Evolutionary conservation across 2,888 invertebrate species (phyloP).

Genomic region (Catocala nupta): DNA sequence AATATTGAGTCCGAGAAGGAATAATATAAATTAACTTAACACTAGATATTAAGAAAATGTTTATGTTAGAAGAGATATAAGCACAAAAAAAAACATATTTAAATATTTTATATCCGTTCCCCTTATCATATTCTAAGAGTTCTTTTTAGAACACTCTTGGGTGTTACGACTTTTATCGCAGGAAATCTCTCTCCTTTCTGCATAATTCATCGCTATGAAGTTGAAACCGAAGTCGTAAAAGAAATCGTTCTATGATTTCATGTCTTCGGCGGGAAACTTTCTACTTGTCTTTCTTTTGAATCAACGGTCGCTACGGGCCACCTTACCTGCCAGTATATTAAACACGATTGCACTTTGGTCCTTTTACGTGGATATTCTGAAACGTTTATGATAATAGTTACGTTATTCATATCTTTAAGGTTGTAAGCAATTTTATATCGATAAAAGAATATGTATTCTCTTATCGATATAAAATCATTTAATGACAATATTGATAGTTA

Average conservation of each 20-base stretch:
- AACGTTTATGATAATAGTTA: slow-evolving; percentile 27
- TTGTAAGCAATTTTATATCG: background rate
- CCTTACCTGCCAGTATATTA: slow-evolving; percentile 60
- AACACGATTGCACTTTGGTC: slow-evolving; percentile 56
- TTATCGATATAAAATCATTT: too few relatives aligned
- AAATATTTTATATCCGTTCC: slow-evolving; percentile 58
- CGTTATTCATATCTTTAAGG: slow-evolving; percentile 13
- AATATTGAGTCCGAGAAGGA: too few relatives aligned
- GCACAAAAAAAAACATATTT: slow-evolving; percentile 42
- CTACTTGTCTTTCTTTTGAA: slow-evolving; percentile 80
- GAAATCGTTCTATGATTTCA: slow-evolving; percentile 87
- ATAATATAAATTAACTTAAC: too few relatives aligned
- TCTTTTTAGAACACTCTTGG: slow-evolving; percentile 83
- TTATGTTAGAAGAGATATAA: background rate
- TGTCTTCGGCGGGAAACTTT: slow-evolving; percentile 84
- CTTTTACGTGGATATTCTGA: slow-evolving; percentile 37
- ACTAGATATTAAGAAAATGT: too few relatives aligned
- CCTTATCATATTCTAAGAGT: slow-evolving; percentile 74
- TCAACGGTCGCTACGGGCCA: slow-evolving; percentile 70
- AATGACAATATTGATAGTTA: too few relatives aligned
- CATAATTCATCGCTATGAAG: slow-evolving; percentile 87
- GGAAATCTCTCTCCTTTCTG: slow-evolving; percentile 86
- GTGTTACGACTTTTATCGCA: slow-evolving; percentile 85
- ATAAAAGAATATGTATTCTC: too few relatives aligned
- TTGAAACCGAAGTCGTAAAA: slow-evolving; percentile 87